Percentiles rank a stretch among this genome's conserved stretches.
phyloP scores from a whole-genome alignment of 1,140 invertebrate species.

The Venturia canescens region DNA sequence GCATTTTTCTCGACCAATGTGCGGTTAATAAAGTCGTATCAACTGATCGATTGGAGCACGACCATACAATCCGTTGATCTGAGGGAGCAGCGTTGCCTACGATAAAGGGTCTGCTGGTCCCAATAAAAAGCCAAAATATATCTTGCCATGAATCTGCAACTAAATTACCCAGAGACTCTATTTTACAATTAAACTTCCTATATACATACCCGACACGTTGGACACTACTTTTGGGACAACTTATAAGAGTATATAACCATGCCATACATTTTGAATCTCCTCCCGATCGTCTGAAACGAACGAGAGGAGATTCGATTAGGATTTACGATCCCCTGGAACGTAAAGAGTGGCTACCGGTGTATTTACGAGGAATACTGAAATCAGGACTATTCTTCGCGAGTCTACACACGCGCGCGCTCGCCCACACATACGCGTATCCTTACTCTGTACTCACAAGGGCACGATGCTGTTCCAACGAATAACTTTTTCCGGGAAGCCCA shows the following conservation, averaged over 20 bases:
- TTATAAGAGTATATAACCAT: constrained; percentile 2
- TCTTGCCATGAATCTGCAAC: no score
- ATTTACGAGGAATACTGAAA: constrained; percentile 46
- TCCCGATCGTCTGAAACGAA: constrained; percentile 27
- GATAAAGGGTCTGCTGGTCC: no score
- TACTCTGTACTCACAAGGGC: background rate
- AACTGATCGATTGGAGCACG: no score
- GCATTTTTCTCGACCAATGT: no score
- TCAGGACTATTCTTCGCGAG: background rate
- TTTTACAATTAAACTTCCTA: no score
- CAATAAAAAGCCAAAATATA: no score
- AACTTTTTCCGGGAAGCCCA: constrained; percentile 2
- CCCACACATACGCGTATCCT: background rate
- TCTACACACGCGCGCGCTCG: background rate
- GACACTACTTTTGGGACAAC: background rate
- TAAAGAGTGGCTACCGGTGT: constrained; percentile 41
- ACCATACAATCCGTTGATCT: no score
- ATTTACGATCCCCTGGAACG: constrained; percentile 41
- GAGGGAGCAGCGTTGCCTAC: no score
- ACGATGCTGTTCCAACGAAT: background rate
- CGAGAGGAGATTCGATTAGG: constrained; percentile 39
- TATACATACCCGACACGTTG: no score
- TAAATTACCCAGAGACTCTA: no score
- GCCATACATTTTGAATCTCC: no score
- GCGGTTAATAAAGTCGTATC: no score